phyloP scores from a whole-genome alignment of 2,888 invertebrate genomes.

The Cyclophora albipunctata region DNA sequence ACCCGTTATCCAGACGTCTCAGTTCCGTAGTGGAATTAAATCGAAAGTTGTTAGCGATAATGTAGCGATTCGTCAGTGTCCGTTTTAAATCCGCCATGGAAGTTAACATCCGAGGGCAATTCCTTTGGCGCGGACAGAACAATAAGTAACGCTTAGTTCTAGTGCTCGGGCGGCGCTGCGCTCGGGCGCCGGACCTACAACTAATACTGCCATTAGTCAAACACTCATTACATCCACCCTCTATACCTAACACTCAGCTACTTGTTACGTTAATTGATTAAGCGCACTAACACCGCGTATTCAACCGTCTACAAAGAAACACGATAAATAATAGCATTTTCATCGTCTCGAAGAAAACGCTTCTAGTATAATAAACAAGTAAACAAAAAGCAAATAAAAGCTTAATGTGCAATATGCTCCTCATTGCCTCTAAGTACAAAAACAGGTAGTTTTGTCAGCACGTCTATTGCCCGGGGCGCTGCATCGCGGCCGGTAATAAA shows the following conservation, averaged over 20 bases:
- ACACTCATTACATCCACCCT: neutral
- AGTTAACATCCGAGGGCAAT: constrained; percentile 50
- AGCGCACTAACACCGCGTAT: no score
- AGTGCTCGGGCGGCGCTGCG: constrained; percentile 10
- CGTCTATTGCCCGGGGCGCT: constrained; percentile 18
- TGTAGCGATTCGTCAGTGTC: constrained; percentile 62
- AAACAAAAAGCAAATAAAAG: no score
- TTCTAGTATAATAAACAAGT: no score
- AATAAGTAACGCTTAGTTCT: constrained; percentile 56
- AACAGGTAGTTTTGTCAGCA: constrained; percentile 15
- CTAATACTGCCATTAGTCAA: constrained; percentile 5
- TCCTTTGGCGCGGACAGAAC: constrained; percentile 45
- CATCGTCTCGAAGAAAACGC: no score
- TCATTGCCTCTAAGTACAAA: constrained; percentile 2
- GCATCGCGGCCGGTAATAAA: constrained; percentile 31
- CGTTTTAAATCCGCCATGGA: constrained; percentile 53
- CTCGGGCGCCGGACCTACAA: constrained; percentile 12
- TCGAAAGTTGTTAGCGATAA: constrained; percentile 58
- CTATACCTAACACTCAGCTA: no score
- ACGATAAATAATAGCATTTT: no score
- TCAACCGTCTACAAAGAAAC: no score
- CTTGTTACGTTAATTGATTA: no score
- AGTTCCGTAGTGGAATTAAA: constrained; percentile 42
- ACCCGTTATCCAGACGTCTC: constrained; percentile 37
- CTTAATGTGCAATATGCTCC: no score